These are phyloP conservation scores for Drymodes brunneopygia DNA, from an alignment of 2,113 vertebrate species.

Conservation along the genomic window DNA sequence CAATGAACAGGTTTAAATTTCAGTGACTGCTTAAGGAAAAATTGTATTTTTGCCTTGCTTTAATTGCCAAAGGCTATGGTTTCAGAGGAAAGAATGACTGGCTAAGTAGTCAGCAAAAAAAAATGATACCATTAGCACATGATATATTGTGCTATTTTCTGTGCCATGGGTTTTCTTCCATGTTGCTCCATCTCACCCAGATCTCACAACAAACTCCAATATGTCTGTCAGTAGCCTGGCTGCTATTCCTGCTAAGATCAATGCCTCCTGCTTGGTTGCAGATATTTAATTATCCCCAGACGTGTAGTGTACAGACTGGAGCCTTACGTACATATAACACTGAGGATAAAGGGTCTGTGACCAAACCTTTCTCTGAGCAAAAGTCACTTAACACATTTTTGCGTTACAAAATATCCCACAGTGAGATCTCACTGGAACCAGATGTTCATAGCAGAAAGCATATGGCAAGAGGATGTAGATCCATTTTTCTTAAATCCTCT, in stretches of 20 bases:
- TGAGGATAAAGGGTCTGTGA: slow-evolving; percentile 32
- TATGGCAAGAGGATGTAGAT: slow-evolving; percentile 11
- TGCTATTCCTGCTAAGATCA: background rate
- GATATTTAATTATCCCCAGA: slow-evolving; percentile 23
- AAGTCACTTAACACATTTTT: slow-evolving; percentile 58
- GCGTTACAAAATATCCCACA: slow-evolving; percentile 43
- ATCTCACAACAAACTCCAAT: slow-evolving; percentile 3
- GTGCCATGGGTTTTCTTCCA: background rate
- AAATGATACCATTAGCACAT: background rate
- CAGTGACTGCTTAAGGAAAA: slow-evolving; percentile 15
- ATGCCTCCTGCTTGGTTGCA: background rate
- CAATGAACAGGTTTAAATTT: slow-evolving; percentile 31
- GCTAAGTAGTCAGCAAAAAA: background rate
- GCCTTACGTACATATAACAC: background rate
- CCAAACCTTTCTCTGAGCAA: slow-evolving; percentile 25
- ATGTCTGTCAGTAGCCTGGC: background rate
- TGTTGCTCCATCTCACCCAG: background rate
- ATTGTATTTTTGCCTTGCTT: background rate
- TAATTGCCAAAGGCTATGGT: background rate
- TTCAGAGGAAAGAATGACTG: slow-evolving; percentile 18
- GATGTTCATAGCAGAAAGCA: slow-evolving; percentile 49
- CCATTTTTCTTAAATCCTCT: slow-evolving; percentile 30
- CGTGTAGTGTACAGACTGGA: background rate
- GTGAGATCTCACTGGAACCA: slow-evolving; percentile 42
- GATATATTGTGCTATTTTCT: background rate